phyloP scores from a whole-genome alignment of 1,140 invertebrate genomes.

The Ceratina australensis region DNA sequence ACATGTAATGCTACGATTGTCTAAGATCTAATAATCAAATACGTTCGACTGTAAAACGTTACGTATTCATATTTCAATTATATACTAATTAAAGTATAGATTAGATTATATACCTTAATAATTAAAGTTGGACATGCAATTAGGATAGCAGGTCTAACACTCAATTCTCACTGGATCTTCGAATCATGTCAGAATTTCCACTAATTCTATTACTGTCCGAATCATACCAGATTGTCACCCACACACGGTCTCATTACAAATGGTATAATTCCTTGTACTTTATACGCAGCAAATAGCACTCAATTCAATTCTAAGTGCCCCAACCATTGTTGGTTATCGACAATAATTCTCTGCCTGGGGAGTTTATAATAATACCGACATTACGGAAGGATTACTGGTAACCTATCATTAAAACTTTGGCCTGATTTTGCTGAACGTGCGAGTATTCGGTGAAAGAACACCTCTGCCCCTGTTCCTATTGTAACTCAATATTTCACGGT shows the following conservation, averaged over 20 bases:
- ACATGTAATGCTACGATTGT: conserved; percentile 5
- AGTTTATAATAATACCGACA: conserved; percentile 46
- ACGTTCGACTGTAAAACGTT: background rate
- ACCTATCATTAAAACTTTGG: conserved; percentile 42
- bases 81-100: no score
- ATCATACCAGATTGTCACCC: no score
- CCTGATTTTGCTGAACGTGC: conserved; percentile 44
- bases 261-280: conserved; percentile 13
- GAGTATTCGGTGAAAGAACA: background rate
- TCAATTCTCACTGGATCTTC: no score
- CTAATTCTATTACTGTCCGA: no score
- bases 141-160: no score
- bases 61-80: conserved; percentile 25
- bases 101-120: no score
- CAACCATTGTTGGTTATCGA: conserved; percentile 49
- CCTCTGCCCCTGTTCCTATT: no score
- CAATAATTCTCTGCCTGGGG: conserved; percentile 52
- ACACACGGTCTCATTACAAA: conserved; percentile 20
- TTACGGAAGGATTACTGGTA: conserved; percentile 40
- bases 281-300: background rate
- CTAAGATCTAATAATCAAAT: conserved; percentile 5
- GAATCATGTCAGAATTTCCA: no score
- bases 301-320: conserved; percentile 48
- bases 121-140: no score
- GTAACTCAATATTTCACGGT: conserved; percentile 6